Evolutionary conservation across 2,888 invertebrate genomes (phyloP), one percentile per base, ranked within the genome.

Genomic region (Reticulitermes lucifugus): DNA sequence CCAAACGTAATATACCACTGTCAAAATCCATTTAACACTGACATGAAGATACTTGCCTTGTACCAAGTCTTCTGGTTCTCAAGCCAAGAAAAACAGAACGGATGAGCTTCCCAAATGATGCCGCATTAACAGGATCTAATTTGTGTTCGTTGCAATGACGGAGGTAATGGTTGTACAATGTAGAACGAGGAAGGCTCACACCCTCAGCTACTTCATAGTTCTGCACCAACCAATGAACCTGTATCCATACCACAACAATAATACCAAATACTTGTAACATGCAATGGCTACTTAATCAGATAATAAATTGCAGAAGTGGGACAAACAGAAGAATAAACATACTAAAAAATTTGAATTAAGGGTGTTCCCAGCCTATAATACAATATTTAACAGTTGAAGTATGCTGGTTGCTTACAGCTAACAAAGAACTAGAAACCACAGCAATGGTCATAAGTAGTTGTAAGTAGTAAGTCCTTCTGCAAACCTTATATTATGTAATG

Each of bases 161-260:
- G 89, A 98, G 94, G 91, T 99, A 99, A 92, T 99, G 99, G 89
- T 97, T 96, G 92, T 99, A 99, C 60, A 99, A 93, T 0, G 98
- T 99, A 65, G 98, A 98, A 73, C 99, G 94, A 1, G 99, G 98
- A 85, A 98, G 92, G 83, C 97, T 97, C 35, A 98, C 98, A 25
- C 96, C 96, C 90, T 99, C 99, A 4, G 98, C 98, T 73, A 98
- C 98, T 93, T 99, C 99, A 91, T 99, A 99, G 93, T 99, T 98
- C 91, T 98, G 98, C 89, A 98, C 93, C 89, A 99, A 93, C 99
- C 99, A 99, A 91, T 97, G 96, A 83, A 97, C 95, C 96, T 96
- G 89, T 80, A 84, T 88, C 85, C 55, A 55, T 18, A 55, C 55
- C 12, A 18, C 18, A 55, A 55, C 18, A 18, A 51, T 51, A 51